Evolutionary conservation across 2,888 invertebrate species (phyloP).

Genomic region (Dynastes tityus): DNA sequence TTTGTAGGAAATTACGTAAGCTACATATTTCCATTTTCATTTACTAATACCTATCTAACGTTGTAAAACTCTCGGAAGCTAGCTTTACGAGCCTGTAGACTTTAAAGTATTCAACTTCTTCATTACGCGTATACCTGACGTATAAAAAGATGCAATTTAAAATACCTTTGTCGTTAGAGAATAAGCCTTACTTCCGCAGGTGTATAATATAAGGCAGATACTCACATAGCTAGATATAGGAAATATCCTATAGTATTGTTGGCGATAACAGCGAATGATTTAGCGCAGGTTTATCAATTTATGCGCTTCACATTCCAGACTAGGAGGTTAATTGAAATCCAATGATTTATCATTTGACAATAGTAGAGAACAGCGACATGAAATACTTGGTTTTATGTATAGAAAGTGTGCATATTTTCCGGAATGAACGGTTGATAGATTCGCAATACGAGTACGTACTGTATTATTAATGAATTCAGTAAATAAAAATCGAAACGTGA

Average conservation of each 20-base stretch:
- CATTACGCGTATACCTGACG: too few relatives aligned
- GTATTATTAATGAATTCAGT: too few relatives aligned
- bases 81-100: too few relatives aligned
- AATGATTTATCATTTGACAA: neutral
- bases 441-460: too few relatives aligned
- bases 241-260: neutral
- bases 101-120: too few relatives aligned
- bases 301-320: constrained; percentile 13
- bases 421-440: neutral
- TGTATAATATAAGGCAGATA: neutral
- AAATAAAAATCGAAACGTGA: too few relatives aligned
- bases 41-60: too few relatives aligned
- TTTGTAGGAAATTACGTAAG: too few relatives aligned
- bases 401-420: constrained; percentile 7
- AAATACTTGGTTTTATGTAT: neutral
- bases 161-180: neutral
- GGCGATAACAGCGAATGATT: neutral
- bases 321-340: constrained; percentile 13
- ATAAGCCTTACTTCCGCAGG: too few relatives aligned
- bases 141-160: too few relatives aligned
- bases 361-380: neutral
- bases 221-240: neutral
- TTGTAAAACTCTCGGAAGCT: too few relatives aligned
- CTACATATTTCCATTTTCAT: too few relatives aligned
- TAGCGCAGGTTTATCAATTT: neutral